Evolutionary conservation across 2,113 vertebrate genomes (phyloP).

Genomic region (Naja naja): DNA sequence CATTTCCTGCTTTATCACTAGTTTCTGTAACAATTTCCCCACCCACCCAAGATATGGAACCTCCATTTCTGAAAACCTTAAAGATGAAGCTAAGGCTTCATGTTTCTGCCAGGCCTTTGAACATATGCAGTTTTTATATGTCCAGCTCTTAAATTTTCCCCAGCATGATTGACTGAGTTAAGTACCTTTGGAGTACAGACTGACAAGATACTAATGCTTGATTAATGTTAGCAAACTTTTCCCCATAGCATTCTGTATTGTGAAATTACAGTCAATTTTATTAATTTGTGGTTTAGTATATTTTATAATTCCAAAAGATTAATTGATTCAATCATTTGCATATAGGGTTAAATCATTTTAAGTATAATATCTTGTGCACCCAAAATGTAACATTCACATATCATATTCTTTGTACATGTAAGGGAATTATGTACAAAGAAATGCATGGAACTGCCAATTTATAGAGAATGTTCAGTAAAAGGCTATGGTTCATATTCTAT

Average conservation of each 20-base stretch:
- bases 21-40: background rate
- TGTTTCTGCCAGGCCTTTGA: background rate
- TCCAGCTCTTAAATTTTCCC: background rate
- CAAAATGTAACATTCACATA: background rate
- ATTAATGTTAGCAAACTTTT: background rate
- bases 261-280: background rate
- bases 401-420: background rate
- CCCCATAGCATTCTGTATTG: background rate
- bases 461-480: background rate
- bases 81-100: background rate
- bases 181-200: background rate
- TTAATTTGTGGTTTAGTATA: background rate
- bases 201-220: background rate
- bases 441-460: background rate
- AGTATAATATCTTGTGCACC: background rate
- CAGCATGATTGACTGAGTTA: background rate
- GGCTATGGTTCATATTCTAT: background rate
- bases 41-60: background rate
- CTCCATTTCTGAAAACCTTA: background rate
- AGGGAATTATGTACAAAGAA: background rate
- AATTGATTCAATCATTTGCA: background rate
- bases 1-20: background rate
- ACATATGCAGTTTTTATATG: background rate
- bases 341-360: background rate
- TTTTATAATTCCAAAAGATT: background rate